A percentile compares a stretch with the other conserved stretches of the same genome.
Evolutionary conservation across 2,888 invertebrate genomes (phyloP).

Genomic region (Scelioninae gen. 1): DNA sequence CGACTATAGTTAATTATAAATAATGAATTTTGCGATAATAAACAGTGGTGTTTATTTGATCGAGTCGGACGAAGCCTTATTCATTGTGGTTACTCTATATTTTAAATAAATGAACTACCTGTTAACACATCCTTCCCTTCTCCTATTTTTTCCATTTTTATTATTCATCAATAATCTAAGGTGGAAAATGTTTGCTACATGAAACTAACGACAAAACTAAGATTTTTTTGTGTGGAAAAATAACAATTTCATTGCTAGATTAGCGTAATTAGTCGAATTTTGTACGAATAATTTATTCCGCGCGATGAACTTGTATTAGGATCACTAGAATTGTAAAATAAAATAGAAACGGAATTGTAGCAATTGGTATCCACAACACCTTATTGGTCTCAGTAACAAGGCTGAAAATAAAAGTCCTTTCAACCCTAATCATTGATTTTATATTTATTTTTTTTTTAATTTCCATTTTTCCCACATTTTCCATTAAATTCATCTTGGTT

Average conservation of each 20-base stretch:
- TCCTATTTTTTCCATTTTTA: constrained; percentile 3
- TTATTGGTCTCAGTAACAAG: constrained; percentile 18
- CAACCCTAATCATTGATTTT: constrained; percentile 44
- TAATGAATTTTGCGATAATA: constrained; percentile 58
- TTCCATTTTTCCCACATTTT: constrained; percentile 27
- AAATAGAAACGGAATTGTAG: constrained; percentile 28
- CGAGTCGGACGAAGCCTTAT: constrained; percentile 44
- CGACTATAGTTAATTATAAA: constrained; percentile 57
- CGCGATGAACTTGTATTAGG: constrained; percentile 32
- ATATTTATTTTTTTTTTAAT: constrained; percentile 39
- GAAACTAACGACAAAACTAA: constrained; percentile 16
- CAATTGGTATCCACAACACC: constrained; percentile 32
- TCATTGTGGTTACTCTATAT: constrained; percentile 36
- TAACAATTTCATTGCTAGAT: constrained; percentile 22
- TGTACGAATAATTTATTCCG: constrained; percentile 38
- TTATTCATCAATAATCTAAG: constrained; percentile 3
- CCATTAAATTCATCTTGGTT: constrained; percentile 5
- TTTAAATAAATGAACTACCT: constrained; percentile 34
- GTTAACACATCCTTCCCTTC: constrained; percentile 1
- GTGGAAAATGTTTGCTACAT: constrained; percentile 24
- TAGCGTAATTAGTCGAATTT: constrained; percentile 36
- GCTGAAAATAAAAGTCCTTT: constrained; percentile 43
- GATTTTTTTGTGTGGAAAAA: constrained; percentile 32
- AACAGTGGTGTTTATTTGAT: constrained; percentile 59
- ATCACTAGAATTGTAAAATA: constrained; percentile 43